These are phyloP conservation scores for Colletes gigas DNA, from an alignment of 1,140 invertebrate species.

Conservation along the genomic window DNA sequence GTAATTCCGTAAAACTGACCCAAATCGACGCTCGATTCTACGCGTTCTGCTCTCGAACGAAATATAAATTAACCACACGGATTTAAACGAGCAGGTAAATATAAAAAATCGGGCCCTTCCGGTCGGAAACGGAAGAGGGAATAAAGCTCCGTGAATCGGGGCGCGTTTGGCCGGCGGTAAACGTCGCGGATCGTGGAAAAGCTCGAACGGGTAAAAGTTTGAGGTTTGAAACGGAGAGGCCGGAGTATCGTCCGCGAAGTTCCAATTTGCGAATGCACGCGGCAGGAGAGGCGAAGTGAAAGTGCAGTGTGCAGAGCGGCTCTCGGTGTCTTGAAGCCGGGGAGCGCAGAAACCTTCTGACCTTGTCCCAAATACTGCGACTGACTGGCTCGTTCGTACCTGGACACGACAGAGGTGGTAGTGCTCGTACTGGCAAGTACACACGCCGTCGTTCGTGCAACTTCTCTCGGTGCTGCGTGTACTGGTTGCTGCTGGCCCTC, in stretches of 20 bases:
- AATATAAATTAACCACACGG: no score
- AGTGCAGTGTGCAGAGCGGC: conserved; percentile 69
- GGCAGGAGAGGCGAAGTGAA: conserved; percentile 74
- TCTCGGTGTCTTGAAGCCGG: conserved; percentile 72
- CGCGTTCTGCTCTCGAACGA: no score
- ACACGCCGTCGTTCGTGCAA: conserved; percentile 2
- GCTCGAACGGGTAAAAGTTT: neutral
- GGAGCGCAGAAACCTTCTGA: conserved; percentile 76
- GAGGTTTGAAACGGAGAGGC: conserved; percentile 22
- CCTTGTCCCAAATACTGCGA: conserved; percentile 81
- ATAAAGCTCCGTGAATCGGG: no score
- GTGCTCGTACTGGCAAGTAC: conserved; percentile 2
- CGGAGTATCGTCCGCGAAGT: conserved; percentile 44
- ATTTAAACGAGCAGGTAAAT: neutral
- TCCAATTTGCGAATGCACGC: conserved; percentile 73
- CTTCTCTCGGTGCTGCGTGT: conserved; percentile 16
- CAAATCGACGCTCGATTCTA: no score
- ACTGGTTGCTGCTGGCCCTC: conserved; percentile 31
- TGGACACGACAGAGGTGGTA: conserved; percentile 28
- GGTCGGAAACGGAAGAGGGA: neutral
- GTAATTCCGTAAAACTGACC: no score
- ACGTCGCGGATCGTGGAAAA: no score
- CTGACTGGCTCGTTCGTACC: conserved; percentile 58
- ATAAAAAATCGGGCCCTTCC: neutral
- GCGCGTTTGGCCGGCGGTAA: no score